Evolutionary conservation across 1,140 invertebrate genomes (phyloP).

Genomic region (Latrodectus geometricus): DNA sequence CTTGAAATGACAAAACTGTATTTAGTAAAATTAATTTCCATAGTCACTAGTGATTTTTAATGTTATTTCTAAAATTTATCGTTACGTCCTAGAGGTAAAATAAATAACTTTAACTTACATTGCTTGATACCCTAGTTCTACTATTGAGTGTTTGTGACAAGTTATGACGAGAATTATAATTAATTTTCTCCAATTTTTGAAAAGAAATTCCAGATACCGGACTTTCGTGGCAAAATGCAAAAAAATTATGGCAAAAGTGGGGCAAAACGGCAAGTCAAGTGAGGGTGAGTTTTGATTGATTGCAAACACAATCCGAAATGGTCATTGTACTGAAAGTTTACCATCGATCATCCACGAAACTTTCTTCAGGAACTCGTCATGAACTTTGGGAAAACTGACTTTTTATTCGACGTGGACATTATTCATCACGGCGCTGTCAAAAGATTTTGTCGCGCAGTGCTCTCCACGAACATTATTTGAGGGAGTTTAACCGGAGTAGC

Average conservation of each 20-base stretch:
- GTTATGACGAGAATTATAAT: constrained; percentile 7
- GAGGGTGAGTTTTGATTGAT: constrained; percentile 38
- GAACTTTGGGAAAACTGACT: constrained; percentile 38
- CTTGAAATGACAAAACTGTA: no score
- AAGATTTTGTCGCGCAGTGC: constrained; percentile 15
- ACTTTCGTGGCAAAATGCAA: neutral
- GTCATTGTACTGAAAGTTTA: constrained; percentile 40
- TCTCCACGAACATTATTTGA: neutral
- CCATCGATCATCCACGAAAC: constrained; percentile 43
- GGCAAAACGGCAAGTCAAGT: neutral
- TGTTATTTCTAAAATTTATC: no score
- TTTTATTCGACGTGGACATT: constrained; percentile 54
- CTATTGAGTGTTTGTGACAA: constrained; percentile 3
- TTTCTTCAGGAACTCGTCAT: constrained; percentile 29
- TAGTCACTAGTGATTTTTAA: no score
- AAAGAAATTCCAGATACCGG: neutral
- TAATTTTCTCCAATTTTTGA: neutral
- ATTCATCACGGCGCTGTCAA: constrained; percentile 46
- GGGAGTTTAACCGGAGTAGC: neutral
- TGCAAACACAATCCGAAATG: constrained; percentile 36
- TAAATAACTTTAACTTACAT: no score
- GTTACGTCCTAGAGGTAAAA: no score
- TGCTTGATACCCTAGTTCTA: neutral
- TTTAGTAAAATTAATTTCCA: no score
- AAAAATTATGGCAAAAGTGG: neutral